Evolutionary conservation across 2,797 vertebrate species (phyloP), one percentile per base, ranked within the genome.

Genomic region (Fratercula arctica): DNA sequence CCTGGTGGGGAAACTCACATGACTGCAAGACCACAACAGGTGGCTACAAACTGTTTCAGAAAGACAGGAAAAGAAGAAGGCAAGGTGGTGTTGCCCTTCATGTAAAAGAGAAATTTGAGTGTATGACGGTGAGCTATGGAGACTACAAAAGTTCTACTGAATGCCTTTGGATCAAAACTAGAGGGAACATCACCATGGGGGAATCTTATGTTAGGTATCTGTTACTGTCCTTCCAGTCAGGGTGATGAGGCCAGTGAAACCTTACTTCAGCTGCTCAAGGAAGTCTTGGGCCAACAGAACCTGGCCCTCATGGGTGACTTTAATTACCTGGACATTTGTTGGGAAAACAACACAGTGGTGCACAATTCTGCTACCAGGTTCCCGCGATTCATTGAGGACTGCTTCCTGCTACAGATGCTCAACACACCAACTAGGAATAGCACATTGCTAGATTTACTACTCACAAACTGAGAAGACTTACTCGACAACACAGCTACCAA

Each of bases 331-430:
- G 39, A 60, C 11, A 29, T 51, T 68, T 48, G 7, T 25, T 37
- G 28, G 18, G 35, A 63, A 75, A 89, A 74, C 2, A 59, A 6
- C 0, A 1, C 0, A 1, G 4, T 1, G 2, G 20, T 66, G 31
- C 9, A n/a, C 17, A 70, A 28, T 5, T 29, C 4, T 2, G 2
- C 9, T 6, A 13, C 66, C 19, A 61, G 17, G 10, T 89, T 85
- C 61, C 51, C 74, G 9, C 9, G 51, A 37, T 37, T 66, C 26
- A 21, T 3, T 43, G 9, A 59, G 13, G 23, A 43, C 23, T 60
- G 16, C 11, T 56, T 75, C 51, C 56, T 89, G 19, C 29, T 83
- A 9, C 29, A 83, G 29, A 28, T 82, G 9, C 8, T 59, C 31
- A 60, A 35, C 4, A 20, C 26, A 9, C 4, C 25, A 54, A 6